Base-by-base conservation (phyloP, 2,113 vertebrate species). In the Malurus cyaneus region DNA sequence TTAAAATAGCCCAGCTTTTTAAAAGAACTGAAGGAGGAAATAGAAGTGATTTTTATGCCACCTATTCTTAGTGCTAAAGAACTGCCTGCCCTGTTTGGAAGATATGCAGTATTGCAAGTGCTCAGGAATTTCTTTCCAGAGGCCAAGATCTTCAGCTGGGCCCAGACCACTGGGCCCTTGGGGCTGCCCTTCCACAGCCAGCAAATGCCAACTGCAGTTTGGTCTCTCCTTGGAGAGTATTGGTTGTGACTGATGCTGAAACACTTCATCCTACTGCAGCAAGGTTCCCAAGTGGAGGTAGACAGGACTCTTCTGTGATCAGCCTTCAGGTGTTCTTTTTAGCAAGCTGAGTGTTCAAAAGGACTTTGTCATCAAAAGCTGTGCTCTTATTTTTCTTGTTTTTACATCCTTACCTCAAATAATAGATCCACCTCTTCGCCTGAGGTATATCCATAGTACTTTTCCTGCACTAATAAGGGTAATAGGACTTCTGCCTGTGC, bases 201-300 rank as follows among this genome's bases (percentile, higher is more conserved):
- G 71, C 20, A 66, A 70, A 80, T 25, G 20, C 59, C 54, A 46
- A 0, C 50, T 70, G 42, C 29, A 23, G 0, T 6, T 21, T 13
- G n/a, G 18, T 47, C 0, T 0, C 26, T 77, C 32, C 65, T 78
- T 4, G 2, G 59, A 39, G 49, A 62, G 34, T 28, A 18, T 2
- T 50, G 20, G 3, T 47, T 89, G 14, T 88, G 60, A 20, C 34
- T 41, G 60, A n/a, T 1, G 2, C 26, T 17, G 71, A 29, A 83
- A 31, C 1, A 1, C 23, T 66, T 72, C 18, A 57, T 66, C 44
- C 69, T 67, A 0, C 0, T 0, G 19, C 12, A 49, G 34, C 0
- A 0, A 84, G 65, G 26, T 3, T 83, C 0, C 2, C 29, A 80
- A 5, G 39, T 41, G 34, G 20, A 74, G 41, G 15, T 6, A 21